Evolutionary conservation across 1,140 invertebrate species (phyloP), one percentile per base, ranked within the genome.

Genomic region (Drosophila malerkotliana): DNA sequence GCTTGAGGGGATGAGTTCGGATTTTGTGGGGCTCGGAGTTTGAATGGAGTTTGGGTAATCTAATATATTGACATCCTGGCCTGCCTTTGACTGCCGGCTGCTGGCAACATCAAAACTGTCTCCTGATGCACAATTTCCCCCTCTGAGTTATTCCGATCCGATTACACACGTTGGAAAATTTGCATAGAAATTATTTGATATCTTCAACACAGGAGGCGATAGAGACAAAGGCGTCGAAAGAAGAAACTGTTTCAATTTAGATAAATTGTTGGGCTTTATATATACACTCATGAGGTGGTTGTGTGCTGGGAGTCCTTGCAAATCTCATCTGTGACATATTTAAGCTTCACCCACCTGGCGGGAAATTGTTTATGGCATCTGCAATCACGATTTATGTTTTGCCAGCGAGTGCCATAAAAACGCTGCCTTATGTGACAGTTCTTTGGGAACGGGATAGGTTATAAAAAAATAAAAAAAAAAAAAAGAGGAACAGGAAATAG

Each of bases 151-250:
- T 74, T 74, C 63, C 55, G 79, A 87, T 87, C 82, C 72, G 82
- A 87, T 88, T 87, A 87, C 82, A 68, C 62, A 76, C 54, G 55
- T 49, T 30, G 28, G 44, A 85, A 85, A 87, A 87, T 87, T 87
- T 87, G 83, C 82, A 87, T 87, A 82, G 79, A 87, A 87, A 88
- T 87, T 88, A 88, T 88, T 79, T 87, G 64, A 78, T 75, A 81
- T 77, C 72, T 62, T 49, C n/a, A 24, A 62, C 57, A 32, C 45
- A 21, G 49, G 41, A 10, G 9, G 8, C n/a, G n/a, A 49, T 7
- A 32, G 30, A 48, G 49, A 52, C 49, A 79, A 44, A 66, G 69
- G 69, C 60, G 63, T 28, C 6, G 60, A 67, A 73, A 73, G 64
- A 57, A 51, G 62, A 74, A 72, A 87, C 77, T 79, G 82, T 79